These are phyloP conservation scores for Anthrax anthrax DNA, from an alignment of 2,888 invertebrate species.

Conservation along the genomic window DNA sequence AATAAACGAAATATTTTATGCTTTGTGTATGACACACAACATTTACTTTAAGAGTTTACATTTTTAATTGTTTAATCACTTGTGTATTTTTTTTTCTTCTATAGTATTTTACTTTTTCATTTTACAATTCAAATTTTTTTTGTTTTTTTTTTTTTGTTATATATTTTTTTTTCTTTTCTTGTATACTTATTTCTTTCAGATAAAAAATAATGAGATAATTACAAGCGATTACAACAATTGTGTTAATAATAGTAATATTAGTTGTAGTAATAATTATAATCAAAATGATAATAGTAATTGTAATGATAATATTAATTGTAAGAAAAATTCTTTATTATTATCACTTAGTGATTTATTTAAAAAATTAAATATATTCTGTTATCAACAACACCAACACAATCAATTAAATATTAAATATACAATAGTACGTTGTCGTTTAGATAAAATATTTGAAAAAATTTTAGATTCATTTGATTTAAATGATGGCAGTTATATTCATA, in stretches of 20 bases:
- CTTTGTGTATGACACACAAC: no score
- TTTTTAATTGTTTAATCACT: no score
- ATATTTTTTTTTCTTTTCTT: background rate
- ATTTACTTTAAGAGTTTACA: no score
- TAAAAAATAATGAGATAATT: background rate
- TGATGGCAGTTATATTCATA: conserved; percentile 21
- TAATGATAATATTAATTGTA: no score
- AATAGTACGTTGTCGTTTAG: conserved; percentile 28
- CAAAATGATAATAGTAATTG: no score
- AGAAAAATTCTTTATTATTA: no score
- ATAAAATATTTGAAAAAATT: conserved; percentile 31
- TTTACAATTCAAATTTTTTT: background rate
- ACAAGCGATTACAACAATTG: background rate
- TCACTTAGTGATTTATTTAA: conserved; percentile 15
- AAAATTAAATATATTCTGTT: conserved; percentile 16
- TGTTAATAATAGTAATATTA: background rate
- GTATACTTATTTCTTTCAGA: background rate
- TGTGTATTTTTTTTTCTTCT: no score
- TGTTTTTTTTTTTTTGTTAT: background rate
- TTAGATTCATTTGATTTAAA: conserved; percentile 20
- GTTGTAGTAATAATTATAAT: no score
- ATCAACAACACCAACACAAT: conserved; percentile 11
- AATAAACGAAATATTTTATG: no score
- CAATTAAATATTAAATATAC: conserved; percentile 20
- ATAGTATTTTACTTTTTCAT: no score